Base-by-base conservation (phyloP, 2,888 invertebrate genomes). In the Tipula helvola region DNA sequence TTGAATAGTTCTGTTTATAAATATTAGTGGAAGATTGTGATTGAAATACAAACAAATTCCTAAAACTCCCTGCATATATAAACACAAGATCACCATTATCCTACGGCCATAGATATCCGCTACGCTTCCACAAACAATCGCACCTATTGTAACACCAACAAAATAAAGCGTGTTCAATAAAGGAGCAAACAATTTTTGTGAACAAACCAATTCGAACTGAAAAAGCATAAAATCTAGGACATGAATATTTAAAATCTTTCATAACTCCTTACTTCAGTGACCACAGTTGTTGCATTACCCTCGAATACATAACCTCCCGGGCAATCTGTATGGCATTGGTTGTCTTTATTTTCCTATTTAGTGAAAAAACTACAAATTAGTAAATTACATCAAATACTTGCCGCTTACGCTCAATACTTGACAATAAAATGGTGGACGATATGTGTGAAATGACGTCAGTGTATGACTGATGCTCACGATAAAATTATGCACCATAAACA, bases 41-140 rank as follows among this genome's bases (percentile, higher is more conserved):
- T 89, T 88, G 87, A 88, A 88, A 86, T 89, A 89, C 41, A 90
- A 88, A 10, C 88, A 88, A 8, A 89, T 52, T 5, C 89, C 89
- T 86, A 89, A 88, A 3, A 88, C 89, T 0, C 91, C 91, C 88
- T 92, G 92, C 3, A 89, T 89, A 85, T 92, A 91, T 57, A 92
- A 90, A 44, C 92, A 92, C 12, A 90, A 89, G 7, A 92, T 89
- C 47, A 92, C 90, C 10, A 92, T 89, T 83, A 91, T 91, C 87
- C 90, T 90, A 86, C 92, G 90, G 0, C 92, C 92, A 88, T 91
- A 91, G 13, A 90, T 89, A 89, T 92, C 92, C 5, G 90, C 90
- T 36, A 92, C 87, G 5, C 90, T 87, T 42, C 92, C 92, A 83
- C 91, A 90, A 13, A 91, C 88, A 86, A 91, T 89, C 2, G 91